Percentiles rank a stretch among this genome's conserved stretches.
phyloP scores from a whole-genome alignment of 2,888 invertebrate species.

The Galeopsomyia nigrocyanea region DNA sequence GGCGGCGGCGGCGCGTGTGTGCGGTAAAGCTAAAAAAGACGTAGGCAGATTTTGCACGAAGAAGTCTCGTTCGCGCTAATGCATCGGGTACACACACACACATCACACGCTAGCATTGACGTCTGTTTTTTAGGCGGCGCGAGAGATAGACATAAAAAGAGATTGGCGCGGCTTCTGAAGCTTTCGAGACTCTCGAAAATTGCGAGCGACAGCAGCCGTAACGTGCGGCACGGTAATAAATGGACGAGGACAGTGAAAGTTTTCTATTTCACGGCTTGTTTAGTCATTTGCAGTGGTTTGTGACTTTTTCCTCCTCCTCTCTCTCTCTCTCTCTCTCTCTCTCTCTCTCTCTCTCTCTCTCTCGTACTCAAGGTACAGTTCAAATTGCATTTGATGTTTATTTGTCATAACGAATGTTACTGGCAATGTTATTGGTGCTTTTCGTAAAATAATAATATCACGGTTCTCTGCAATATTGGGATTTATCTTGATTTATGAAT shows the following conservation, averaged over 20 bases:
- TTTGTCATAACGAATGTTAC: no score
- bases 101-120: neutral
- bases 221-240: neutral
- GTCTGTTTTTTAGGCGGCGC: constrained; percentile 26
- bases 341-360: no score
- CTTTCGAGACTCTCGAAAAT: constrained; percentile 7
- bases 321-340: no score
- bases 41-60: constrained; percentile 36
- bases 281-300: constrained; percentile 7
- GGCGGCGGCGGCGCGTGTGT: no score
- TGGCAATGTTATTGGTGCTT: no score
- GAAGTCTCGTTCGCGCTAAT: constrained; percentile 37
- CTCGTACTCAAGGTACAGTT: no score
- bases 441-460: no score
- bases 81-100: constrained; percentile 38
- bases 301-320: no score
- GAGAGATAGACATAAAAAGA: constrained; percentile 22
- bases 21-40: constrained; percentile 13
- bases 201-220: neutral
- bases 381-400: no score
- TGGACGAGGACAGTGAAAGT: constrained; percentile 9
- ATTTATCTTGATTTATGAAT: no score
- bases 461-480: no score
- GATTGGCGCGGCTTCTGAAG: constrained; percentile 16
- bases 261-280: constrained; percentile 8